Evolutionary conservation across 2,888 invertebrate species (phyloP).

Genomic region (Trissolcus brochymenae): DNA sequence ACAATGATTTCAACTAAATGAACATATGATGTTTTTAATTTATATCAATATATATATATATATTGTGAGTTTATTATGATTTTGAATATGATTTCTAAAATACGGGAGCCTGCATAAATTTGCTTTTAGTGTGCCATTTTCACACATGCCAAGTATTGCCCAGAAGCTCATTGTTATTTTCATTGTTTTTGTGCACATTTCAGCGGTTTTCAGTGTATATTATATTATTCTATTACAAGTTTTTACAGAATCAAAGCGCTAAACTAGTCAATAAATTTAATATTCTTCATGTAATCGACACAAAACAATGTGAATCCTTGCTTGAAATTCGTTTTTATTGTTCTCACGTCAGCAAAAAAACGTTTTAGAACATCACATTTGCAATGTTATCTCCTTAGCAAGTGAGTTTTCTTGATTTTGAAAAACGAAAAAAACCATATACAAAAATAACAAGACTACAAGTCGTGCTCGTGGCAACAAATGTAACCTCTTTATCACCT

Average conservation of each 20-base stretch:
- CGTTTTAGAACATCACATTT: conserved; percentile 25
- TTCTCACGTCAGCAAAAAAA: conserved; percentile 2
- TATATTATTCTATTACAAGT: conserved; percentile 37
- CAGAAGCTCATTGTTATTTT: conserved; percentile 47
- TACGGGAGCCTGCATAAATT: conserved; percentile 18
- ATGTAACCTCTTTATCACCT: conserved; percentile 40
- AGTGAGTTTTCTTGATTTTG: conserved; percentile 35
- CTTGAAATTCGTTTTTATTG: background rate
- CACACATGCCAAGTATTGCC: conserved; percentile 44
- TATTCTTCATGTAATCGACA: conserved; percentile 7
- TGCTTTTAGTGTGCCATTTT: conserved; percentile 10
- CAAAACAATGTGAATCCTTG: conserved; percentile 6
- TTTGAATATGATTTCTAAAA: conserved; percentile 27
- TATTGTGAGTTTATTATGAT: conserved; percentile 40
- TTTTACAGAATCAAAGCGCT: conserved; percentile 10
- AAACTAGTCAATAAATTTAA: conserved; percentile 13
- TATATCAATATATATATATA: conserved; percentile 30
- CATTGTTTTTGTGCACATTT: conserved; percentile 49
- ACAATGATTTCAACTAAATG: conserved; percentile 38
- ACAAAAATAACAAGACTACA: conserved; percentile 51
- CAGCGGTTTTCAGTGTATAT: conserved; percentile 46
- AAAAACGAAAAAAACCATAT: conserved; percentile 26
- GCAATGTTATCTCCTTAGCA: conserved; percentile 13
- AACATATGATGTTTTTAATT: conserved; percentile 44
- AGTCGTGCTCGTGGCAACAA: conserved; percentile 45